Base-by-base conservation (phyloP, 2,797 vertebrate genomes). In the Aeoliscus strigatus region DNA sequence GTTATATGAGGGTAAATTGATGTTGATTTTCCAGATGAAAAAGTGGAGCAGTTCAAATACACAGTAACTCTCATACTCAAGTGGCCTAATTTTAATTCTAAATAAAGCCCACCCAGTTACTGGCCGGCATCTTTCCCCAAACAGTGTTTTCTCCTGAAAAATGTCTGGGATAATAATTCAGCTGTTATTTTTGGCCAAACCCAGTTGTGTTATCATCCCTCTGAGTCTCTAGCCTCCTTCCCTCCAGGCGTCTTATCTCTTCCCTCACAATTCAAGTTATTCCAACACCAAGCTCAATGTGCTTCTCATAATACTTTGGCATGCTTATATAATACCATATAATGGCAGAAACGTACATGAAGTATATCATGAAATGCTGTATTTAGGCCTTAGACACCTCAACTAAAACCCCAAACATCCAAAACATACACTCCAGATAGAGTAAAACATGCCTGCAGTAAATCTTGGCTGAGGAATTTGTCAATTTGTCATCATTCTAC, bases 181-280 rank as follows among this genome's bases (percentile, higher is more conserved):
- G 39, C 25, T 65, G 72, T 72, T 81, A 52, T 78, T 70, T 66
- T 70, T 79, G 73, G 64, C 53, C 3, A 16, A 18, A 48, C 60
- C 49, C 30, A n/a, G 29, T 18, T 39, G 28, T 5, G 4, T 28
- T 66, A 71, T 75, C 69, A 69, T 40, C 49, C 36, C 51, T 66
- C 52, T 14, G 50, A 27, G 52, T 39, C 56, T 58, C 40, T 27
- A 56, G 36, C 42, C 50, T 23, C 18, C 27, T 70, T 71, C 45
- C 42, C 60, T 51, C 3, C 4, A 23, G 38, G 58, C 18, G 2
- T 32, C 66, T 82, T 75, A 82, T 81, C 69, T 54, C 40, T 42
- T 52, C 47, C 56, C 51, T 37, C 30, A 50, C 30, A 67, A 40
- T 52, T n/a, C 31, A 62, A 39, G 51, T 65, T 56, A 63, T 59